A percentile compares a stretch with the other conserved stretches of the same genome.
These are phyloP conservation scores for Gobio gobio DNA, from an alignment of 2,113 vertebrate genomes.

Conservation along the genomic window DNA sequence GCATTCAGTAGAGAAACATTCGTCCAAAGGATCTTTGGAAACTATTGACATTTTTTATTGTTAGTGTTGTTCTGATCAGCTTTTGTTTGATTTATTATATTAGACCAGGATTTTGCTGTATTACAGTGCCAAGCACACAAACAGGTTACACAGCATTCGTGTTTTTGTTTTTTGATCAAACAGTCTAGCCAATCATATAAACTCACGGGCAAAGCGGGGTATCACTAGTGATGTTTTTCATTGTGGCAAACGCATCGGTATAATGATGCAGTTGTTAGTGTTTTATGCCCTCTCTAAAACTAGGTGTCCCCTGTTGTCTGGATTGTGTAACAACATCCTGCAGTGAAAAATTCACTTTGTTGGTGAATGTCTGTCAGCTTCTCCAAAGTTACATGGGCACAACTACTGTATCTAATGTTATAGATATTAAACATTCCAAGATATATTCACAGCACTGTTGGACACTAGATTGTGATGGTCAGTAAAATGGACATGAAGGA, in stretches of 20 bases:
- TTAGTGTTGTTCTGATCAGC: slow-evolving; percentile 18
- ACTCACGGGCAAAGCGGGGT: neutral
- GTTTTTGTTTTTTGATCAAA: neutral
- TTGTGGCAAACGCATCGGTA: slow-evolving; percentile 21
- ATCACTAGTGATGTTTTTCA: slow-evolving; percentile 23
- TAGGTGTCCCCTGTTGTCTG: slow-evolving; percentile 16
- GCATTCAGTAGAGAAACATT: slow-evolving; percentile 60
- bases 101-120: slow-evolving; percentile 23
- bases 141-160: slow-evolving; percentile 30
- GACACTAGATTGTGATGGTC: neutral
- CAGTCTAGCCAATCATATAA: slow-evolving; percentile 31
- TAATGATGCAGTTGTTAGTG: slow-evolving; percentile 23
- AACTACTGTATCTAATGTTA: slow-evolving; percentile 40
- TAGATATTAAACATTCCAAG: slow-evolving; percentile 35
- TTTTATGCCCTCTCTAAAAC: slow-evolving; percentile 25
- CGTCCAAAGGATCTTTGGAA: neutral
- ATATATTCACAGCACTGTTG: slow-evolving; percentile 19
- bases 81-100: slow-evolving; percentile 29
- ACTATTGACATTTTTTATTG: slow-evolving; percentile 12
- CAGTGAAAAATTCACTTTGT: slow-evolving; percentile 20
- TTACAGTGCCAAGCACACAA: slow-evolving; percentile 56
- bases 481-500: neutral
- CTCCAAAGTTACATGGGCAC: slow-evolving; percentile 38
- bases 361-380: slow-evolving; percentile 22
- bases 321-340: slow-evolving; percentile 27